Evolutionary conservation across 1,140 invertebrate species (phyloP).

Genomic region (Caenorhabditis remanei): DNA sequence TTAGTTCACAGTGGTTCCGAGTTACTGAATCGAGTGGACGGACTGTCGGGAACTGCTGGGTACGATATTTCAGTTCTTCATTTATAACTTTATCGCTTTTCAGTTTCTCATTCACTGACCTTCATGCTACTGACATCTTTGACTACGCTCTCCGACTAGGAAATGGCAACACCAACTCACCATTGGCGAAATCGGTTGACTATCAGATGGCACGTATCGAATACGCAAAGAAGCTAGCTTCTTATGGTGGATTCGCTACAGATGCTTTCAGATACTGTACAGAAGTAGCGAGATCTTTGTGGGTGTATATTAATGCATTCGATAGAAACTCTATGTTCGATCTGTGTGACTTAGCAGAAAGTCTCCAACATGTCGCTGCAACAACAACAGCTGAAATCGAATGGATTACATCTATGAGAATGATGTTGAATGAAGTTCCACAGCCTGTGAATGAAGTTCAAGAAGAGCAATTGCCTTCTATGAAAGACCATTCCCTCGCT

Average conservation of each 20-base stretch:
- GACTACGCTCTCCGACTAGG: slow-evolving; percentile 57
- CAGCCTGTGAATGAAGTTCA: not conserved
- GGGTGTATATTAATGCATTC: slow-evolving; percentile 6
- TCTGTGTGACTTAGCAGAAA: slow-evolving; percentile 51
- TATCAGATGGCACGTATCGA: slow-evolving; percentile 57
- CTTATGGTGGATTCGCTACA: slow-evolving; percentile 60
- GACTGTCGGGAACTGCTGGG: slow-evolving; percentile 23
- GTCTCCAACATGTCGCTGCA: slow-evolving; percentile 15
- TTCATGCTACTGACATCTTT: slow-evolving; percentile 65
- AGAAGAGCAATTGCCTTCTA: not conserved
- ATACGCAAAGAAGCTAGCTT: slow-evolving; percentile 59
- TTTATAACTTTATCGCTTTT: not conserved
- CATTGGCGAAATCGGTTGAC: slow-evolving; percentile 39
- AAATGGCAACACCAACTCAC: slow-evolving; percentile 11
- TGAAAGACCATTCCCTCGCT: slow-evolving; percentile 21
- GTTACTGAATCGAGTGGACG: slow-evolving; percentile 9
- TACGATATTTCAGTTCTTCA: not conserved
- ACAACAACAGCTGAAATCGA: slow-evolving; percentile 10
- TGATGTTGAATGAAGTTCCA: not conserved
- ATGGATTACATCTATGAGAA: slow-evolving; percentile 35
- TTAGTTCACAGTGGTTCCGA: not conserved
- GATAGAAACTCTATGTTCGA: slow-evolving; percentile 11
- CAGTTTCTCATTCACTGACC: slow-evolving; percentile 62
- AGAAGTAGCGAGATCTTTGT: slow-evolving; percentile 47
- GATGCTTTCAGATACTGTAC: slow-evolving; percentile 61